Conservation (phyloP, 2,113 vertebrate genomes). For the Elachura formosa region DNA sequence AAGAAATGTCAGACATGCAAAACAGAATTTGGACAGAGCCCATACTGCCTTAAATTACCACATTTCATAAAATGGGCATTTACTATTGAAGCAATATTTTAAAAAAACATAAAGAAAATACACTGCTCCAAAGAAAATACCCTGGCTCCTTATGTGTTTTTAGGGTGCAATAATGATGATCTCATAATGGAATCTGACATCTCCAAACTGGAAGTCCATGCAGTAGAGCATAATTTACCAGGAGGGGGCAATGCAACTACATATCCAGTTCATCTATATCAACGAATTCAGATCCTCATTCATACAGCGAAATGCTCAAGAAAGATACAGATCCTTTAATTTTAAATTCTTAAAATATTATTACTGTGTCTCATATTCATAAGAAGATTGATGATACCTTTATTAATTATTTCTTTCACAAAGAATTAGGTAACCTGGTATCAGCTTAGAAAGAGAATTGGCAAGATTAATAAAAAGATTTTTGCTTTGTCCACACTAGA, state of each 20-base stretch:
- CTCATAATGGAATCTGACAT: not conserved
- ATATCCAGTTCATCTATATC: not conserved
- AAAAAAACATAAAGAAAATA: not conserved
- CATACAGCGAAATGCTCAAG: not conserved
- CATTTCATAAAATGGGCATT: not conserved
- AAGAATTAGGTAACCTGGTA: not conserved
- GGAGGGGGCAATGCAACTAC: conserved; percentile 59
- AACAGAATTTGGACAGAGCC: not conserved
- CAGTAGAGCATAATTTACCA: not conserved
- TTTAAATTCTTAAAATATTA: not conserved
- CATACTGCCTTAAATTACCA: not conserved
- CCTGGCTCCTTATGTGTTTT: not conserved
- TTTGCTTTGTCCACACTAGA: not conserved
- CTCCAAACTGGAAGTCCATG: not conserved
- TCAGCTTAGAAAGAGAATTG: not conserved
- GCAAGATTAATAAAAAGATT: not conserved
- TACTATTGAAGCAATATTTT: not conserved
- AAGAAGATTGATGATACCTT: not conserved
- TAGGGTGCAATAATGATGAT: not conserved
- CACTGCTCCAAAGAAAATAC: not conserved
- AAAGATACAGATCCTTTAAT: not conserved
- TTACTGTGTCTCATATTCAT: not conserved
- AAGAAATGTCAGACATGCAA: not conserved
- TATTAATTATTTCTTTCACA: not conserved
- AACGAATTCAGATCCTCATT: not conserved